Conservation (phyloP, 2,888 invertebrate species). For the Spilosoma lubricipeda region DNA sequence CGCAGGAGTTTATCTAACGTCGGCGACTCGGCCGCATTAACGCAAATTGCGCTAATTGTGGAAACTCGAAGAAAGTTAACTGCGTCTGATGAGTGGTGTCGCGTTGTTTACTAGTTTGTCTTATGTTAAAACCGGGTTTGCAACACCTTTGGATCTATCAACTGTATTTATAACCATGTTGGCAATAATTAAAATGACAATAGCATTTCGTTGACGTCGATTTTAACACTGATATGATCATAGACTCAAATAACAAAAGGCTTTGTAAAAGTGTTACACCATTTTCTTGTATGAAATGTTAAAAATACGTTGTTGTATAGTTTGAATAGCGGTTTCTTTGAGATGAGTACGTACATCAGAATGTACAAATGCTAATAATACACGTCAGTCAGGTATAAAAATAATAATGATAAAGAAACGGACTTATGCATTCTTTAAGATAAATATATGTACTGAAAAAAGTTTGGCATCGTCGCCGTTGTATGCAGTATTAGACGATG, state of each 20-base stretch:
- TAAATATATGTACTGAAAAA: background rate
- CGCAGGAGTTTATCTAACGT: slow-evolving; percentile 63
- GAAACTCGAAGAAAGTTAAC: slow-evolving; percentile 68
- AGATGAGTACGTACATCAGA: slow-evolving; percentile 7
- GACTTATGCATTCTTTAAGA: slow-evolving; percentile 4
- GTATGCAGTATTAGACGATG: background rate
- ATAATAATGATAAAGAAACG: slow-evolving; percentile 5
- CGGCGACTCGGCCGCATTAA: slow-evolving; percentile 55
- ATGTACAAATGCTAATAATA: slow-evolving; percentile 20
- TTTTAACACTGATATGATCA: slow-evolving; percentile 43
- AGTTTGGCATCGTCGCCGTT: background rate
- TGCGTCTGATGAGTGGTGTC: slow-evolving; percentile 45
- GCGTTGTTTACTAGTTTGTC: slow-evolving; percentile 43
- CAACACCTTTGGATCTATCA: slow-evolving; percentile 33
- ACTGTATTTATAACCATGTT: slow-evolving; percentile 36
- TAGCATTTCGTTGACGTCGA: slow-evolving; percentile 27
- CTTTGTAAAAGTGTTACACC: slow-evolving; percentile 22
- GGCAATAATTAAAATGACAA: slow-evolving; percentile 53
- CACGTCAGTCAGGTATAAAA: slow-evolving; percentile 11
- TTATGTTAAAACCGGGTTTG: slow-evolving; percentile 40
- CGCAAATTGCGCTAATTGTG: slow-evolving; percentile 74
- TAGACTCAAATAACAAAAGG: slow-evolving; percentile 29
- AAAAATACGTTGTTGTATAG: slow-evolving; percentile 1
- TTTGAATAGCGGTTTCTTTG: slow-evolving; percentile 14
- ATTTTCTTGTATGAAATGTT: slow-evolving; percentile 21